Conservation (phyloP, 2,888 invertebrate genomes). For the Pachydiplax longipennis region DNA sequence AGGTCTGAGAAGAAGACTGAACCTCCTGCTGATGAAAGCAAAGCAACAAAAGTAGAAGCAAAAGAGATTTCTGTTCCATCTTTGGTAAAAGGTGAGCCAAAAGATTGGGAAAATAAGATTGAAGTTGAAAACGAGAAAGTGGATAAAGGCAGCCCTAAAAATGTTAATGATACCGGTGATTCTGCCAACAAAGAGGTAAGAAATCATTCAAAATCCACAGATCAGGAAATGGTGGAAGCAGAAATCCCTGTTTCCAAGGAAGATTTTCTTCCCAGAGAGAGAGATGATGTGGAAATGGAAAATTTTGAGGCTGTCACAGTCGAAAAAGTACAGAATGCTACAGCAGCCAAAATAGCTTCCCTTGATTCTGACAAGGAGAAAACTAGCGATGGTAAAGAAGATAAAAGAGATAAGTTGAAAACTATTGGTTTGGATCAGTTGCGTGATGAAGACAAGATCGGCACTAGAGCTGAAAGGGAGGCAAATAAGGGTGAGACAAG, state of each 20-base stretch:
- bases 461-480: slow-evolving; percentile 61
- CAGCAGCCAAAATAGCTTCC: neutral
- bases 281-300: neutral
- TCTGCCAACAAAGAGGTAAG: neutral
- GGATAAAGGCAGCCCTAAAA: neutral
- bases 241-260: neutral
- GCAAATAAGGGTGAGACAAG: slow-evolving; percentile 52
- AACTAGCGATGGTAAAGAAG: slow-evolving; percentile 39
- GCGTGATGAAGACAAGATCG: slow-evolving; percentile 53
- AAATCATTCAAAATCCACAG: neutral
- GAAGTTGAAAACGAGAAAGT: neutral
- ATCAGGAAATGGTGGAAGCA: neutral
- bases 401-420: slow-evolving; percentile 61
- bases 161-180: no score
- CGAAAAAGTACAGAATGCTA: neutral
- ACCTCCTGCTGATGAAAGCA: neutral
- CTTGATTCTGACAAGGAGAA: neutral
- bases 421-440: slow-evolving; percentile 1
- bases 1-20: neutral
- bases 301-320: neutral
- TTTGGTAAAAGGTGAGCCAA: neutral
- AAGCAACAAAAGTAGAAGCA: neutral
- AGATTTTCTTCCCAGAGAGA: neutral
- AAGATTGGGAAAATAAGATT: neutral
- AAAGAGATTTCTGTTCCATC: neutral